Percentiles rank a stretch among this genome's conserved stretches.
phyloP scores from a whole-genome alignment of 2,113 vertebrate genomes.

The Arvicanthis niloticus region DNA sequence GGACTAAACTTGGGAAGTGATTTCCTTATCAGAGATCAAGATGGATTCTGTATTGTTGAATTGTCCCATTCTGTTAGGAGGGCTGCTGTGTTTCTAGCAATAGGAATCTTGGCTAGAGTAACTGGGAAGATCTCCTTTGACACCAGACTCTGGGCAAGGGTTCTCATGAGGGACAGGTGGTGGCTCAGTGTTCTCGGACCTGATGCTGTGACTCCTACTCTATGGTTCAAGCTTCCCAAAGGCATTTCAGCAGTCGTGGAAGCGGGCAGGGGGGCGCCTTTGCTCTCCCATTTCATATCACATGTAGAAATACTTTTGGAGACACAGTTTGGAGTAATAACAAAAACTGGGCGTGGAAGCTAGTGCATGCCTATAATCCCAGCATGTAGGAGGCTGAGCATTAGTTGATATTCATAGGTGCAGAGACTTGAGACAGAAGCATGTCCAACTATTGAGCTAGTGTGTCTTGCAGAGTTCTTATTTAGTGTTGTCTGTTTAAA shows the following conservation, averaged over 20 bases:
- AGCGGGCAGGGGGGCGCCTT: background rate
- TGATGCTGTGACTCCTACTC: background rate
- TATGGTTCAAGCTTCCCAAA: background rate
- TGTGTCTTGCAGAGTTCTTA: background rate
- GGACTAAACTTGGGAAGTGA: background rate
- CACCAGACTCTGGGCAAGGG: background rate
- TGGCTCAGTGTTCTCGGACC: background rate
- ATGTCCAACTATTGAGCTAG: background rate
- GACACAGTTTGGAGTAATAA: background rate
- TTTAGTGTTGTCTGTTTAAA: conserved; percentile 49
- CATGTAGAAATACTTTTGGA: conserved; percentile 6
- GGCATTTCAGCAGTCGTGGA: background rate
- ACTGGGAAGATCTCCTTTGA: conserved; percentile 13
- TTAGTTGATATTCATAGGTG: background rate
- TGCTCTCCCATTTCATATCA: background rate
- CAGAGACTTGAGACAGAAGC: background rate
- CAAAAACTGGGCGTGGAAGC: too few relatives aligned
- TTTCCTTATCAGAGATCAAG: conserved; percentile 50
- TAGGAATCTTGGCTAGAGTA: conserved; percentile 34
- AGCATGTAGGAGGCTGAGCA: background rate
- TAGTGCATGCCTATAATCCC: background rate
- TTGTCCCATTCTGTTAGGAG: conserved; percentile 28
- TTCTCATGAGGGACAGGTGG: conserved; percentile 13
- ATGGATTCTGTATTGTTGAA: conserved; percentile 28
- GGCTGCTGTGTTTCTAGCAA: background rate